Evolutionary conservation across 2,888 invertebrate genomes (phyloP).

Genomic region (Congeria kusceri): DNA sequence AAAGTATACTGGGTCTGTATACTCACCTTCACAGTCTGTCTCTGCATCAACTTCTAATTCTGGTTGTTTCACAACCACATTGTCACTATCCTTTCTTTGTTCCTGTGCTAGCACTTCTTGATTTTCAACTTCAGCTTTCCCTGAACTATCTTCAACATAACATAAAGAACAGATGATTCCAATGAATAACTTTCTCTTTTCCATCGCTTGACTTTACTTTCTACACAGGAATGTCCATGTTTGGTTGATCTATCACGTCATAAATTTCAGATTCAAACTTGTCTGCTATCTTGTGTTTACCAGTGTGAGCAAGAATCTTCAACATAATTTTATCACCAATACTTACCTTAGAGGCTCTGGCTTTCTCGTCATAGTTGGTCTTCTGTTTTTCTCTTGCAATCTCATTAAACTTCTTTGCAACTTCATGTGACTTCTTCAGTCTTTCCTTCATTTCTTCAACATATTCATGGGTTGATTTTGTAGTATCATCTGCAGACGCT

Average conservation of each 20-base stretch:
- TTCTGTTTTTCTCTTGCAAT: conserved; percentile 18
- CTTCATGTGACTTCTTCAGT: not conserved
- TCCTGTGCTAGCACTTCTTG: too few species aligned
- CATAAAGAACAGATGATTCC: conserved; percentile 14
- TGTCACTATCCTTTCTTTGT: too few species aligned
- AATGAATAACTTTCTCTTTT: conserved; percentile 4
- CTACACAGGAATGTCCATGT: conserved; percentile 35
- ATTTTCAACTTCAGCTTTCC: too few species aligned
- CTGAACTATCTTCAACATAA: too few species aligned
- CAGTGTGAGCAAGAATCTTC: conserved; percentile 22
- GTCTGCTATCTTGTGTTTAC: conserved; percentile 27
- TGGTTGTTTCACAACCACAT: too few species aligned
- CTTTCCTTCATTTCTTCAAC: conserved; percentile 12
- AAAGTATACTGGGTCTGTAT: too few species aligned
- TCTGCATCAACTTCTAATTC: too few species aligned
- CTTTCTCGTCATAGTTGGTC: conserved; percentile 24
- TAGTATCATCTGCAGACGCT: not conserved
- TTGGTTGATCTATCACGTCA: conserved; percentile 14
- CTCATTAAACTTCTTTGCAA: conserved; percentile 7
- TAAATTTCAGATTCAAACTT: conserved; percentile 27
- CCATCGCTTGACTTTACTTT: conserved; percentile 8
- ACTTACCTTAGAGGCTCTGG: conserved; percentile 2
- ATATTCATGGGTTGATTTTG: not conserved
- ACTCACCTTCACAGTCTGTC: too few species aligned
- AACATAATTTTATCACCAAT: conserved; percentile 29